Conservation (phyloP, 2,888 invertebrate genomes). For the Stenodema calcarata region DNA sequence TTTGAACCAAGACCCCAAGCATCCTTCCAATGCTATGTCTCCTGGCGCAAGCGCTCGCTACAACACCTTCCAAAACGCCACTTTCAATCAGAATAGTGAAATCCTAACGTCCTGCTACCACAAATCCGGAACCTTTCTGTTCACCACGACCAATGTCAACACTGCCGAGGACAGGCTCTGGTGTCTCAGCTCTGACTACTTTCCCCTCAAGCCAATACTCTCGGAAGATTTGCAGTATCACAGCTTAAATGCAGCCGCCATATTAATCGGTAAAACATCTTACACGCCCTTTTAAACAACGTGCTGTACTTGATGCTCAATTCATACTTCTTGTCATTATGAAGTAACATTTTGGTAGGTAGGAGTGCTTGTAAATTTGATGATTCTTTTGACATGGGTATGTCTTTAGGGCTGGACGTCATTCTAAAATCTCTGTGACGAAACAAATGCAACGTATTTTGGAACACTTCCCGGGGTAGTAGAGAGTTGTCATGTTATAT, state of each 20-base stretch:
- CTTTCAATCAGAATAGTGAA: constrained; percentile 11
- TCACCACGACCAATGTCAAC: constrained; percentile 69
- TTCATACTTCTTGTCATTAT: no score
- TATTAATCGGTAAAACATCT: constrained; percentile 46
- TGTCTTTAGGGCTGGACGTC: no score
- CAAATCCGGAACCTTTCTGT: constrained; percentile 68
- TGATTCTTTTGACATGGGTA: no score
- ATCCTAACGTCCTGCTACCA: constrained; percentile 37
- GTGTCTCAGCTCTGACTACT: constrained; percentile 77
- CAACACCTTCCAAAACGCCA: background rate
- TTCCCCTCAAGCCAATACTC: constrained; percentile 63
- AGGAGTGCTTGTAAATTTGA: no score
- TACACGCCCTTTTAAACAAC: no score
- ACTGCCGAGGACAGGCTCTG: constrained; percentile 79
- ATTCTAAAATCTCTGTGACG: no score
- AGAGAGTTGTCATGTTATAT: no score
- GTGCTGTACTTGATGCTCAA: no score
- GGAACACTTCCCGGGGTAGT: no score
- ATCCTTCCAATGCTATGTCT: background rate
- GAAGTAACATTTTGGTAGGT: no score
- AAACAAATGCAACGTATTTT: no score
- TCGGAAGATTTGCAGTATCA: constrained; percentile 44
- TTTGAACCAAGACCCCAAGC: background rate
- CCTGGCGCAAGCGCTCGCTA: background rate
- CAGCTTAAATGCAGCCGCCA: constrained; percentile 39